Evolutionary conservation across 2,797 vertebrate species (phyloP).

Genomic region (Bovichtus variegatus): DNA sequence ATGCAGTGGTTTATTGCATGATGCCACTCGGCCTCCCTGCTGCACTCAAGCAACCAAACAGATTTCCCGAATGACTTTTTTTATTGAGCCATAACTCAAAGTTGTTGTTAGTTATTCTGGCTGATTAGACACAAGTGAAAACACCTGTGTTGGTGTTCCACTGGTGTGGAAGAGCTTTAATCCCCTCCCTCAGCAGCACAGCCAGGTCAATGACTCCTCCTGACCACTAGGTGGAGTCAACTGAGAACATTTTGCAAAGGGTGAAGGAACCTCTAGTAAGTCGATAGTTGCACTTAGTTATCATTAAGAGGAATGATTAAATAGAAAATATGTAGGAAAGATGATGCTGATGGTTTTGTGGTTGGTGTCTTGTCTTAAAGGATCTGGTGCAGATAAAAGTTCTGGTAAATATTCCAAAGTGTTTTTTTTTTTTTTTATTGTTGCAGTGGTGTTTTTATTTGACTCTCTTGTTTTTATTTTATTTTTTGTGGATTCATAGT

Average conservation of each 20-base stretch:
- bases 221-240: slow-evolving; percentile 73
- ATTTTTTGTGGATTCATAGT: neutral
- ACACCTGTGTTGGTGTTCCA: neutral
- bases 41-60: neutral
- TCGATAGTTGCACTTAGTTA: neutral
- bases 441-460: slow-evolving; percentile 41
- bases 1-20: neutral
- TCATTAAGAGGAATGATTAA: neutral
- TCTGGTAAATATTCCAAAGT: slow-evolving; percentile 70
- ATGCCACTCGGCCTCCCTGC: neutral
- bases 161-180: neutral
- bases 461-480: slow-evolving; percentile 2
- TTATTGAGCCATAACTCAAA: neutral
- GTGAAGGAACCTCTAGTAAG: neutral
- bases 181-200: neutral
- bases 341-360: slow-evolving; percentile 45
- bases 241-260: slow-evolving; percentile 1
- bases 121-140: slow-evolving; percentile 22
- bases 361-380: slow-evolving; percentile 78
- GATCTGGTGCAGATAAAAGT: slow-evolving; percentile 70
- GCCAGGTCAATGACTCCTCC: neutral
- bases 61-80: neutral
- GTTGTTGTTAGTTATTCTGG: neutral
- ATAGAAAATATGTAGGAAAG: neutral
- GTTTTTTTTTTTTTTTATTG: slow-evolving; percentile 5